These are phyloP conservation scores for Eufriesea mexicana DNA, from an alignment of 1,140 invertebrate species.

Conservation along the genomic window DNA sequence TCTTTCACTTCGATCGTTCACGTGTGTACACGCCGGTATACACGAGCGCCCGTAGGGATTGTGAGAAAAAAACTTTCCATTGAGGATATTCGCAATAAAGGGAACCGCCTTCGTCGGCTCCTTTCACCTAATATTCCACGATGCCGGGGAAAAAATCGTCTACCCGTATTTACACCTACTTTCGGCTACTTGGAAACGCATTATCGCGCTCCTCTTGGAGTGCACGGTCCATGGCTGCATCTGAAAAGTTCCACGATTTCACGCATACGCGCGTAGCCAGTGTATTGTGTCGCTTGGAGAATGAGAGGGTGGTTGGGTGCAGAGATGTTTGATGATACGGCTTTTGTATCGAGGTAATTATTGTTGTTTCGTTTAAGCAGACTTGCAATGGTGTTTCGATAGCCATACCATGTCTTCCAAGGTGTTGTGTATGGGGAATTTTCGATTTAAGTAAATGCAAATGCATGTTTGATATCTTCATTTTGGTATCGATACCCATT, in stretches of 20 bases:
- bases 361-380: neutral
- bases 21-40: constrained; percentile 31
- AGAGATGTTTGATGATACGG: neutral
- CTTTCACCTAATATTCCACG: constrained; percentile 71
- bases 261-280: constrained; percentile 13
- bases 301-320: neutral
- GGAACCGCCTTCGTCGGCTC: constrained; percentile 76
- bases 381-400: neutral
- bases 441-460: too few species aligned
- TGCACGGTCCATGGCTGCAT: constrained; percentile 45
- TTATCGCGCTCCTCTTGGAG: constrained; percentile 71
- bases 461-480: too few species aligned
- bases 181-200: constrained; percentile 73
- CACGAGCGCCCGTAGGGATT: constrained; percentile 41
- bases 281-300: neutral
- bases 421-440: too few species aligned
- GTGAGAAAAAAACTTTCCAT: constrained; percentile 80
- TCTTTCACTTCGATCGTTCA: constrained; percentile 43
- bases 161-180: constrained; percentile 78
- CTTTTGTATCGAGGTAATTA: neutral
- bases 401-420: too few species aligned
- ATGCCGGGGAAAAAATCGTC: constrained; percentile 60
- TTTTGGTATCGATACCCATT: too few species aligned
- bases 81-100: constrained; percentile 79
- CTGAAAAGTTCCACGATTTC: constrained; percentile 49